Conservation (phyloP, 2,797 vertebrate species). For the Malacoraja senta region DNA sequence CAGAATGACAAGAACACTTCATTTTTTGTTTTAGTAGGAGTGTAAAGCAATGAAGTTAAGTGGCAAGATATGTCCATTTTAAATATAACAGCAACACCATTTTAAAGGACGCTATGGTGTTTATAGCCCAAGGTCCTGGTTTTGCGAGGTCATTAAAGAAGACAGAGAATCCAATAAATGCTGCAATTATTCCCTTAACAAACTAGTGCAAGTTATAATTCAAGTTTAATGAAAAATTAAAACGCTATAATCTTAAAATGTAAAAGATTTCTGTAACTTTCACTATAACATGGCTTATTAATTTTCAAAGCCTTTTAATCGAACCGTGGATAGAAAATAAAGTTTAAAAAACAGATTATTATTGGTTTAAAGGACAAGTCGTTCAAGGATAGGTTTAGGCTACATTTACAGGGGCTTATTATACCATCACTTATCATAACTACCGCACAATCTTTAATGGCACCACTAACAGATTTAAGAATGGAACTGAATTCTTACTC, state of each 20-base stretch:
- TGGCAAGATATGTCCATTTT: conserved; percentile 32
- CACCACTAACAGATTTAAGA: conserved; percentile 14
- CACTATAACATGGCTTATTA: conserved; percentile 44
- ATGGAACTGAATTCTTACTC: not conserved
- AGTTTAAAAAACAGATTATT: conserved; percentile 31
- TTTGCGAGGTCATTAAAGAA: conserved; percentile 46
- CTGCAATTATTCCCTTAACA: conserved; percentile 42
- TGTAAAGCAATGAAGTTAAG: conserved; percentile 25
- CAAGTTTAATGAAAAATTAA: conserved; percentile 45
- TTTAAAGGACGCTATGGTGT: conserved; percentile 44
- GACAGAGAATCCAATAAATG: conserved; percentile 43
- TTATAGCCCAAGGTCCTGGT: conserved; percentile 39
- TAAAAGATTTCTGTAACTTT: conserved; percentile 40
- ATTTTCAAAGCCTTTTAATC: conserved; percentile 44
- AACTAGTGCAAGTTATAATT: conserved; percentile 43
- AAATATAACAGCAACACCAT: conserved; percentile 36
- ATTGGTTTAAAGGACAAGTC: conserved; percentile 37
- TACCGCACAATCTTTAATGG: conserved; percentile 13
- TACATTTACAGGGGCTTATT: conserved; percentile 32
- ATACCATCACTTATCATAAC: conserved; percentile 20
- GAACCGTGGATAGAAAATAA: conserved; percentile 26
- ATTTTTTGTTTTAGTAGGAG: not conserved
- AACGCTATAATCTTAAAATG: conserved; percentile 41
- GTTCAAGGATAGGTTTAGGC: conserved; percentile 29
- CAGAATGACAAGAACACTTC: conserved; percentile 20